Evolutionary conservation across 23 tunicate genomes (phyloP).

Genomic region (Halocynthia aurantium): DNA sequence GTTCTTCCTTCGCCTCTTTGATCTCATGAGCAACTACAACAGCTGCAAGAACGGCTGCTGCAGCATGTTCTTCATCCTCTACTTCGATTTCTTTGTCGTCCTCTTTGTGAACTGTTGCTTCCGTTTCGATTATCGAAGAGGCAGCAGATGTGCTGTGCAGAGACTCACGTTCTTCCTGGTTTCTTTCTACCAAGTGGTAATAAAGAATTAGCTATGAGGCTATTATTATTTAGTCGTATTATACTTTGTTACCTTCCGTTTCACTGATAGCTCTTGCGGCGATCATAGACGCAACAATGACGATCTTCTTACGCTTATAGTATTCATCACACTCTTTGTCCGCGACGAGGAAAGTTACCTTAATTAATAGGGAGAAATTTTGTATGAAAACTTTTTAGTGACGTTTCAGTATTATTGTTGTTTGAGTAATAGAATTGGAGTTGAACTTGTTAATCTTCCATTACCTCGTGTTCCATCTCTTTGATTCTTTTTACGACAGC

Average conservation of each 20-base stretch:
- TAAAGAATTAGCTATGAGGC: background rate
- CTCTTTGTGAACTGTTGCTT: constrained; percentile 82
- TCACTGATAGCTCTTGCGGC: constrained; percentile 28
- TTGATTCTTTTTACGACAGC: constrained; percentile 55
- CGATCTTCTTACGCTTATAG: constrained; percentile 42
- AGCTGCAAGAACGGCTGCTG: constrained; percentile 18
- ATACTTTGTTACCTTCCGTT: constrained; percentile 11
- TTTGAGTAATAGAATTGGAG: background rate
- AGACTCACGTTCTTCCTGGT: constrained; percentile 7
- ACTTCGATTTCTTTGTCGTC: constrained; percentile 20
- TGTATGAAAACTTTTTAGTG: too few species aligned
- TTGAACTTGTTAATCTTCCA: background rate
- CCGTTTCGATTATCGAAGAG: constrained; percentile 57
- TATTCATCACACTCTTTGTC: constrained; percentile 83
- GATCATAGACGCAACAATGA: constrained; percentile 34
- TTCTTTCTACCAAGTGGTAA: background rate
- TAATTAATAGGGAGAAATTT: background rate
- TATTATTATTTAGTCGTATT: too few species aligned
- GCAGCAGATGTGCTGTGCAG: constrained; percentile 22
- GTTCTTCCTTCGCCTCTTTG: background rate
- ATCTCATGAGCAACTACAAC: constrained; percentile 18
- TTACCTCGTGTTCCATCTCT: constrained; percentile 45
- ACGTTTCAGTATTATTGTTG: too few species aligned
- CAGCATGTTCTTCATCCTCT: constrained; percentile 4
- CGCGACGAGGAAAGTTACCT: constrained; percentile 55